Evolutionary conservation across 2,888 invertebrate genomes (phyloP).

Genomic region (Coelinius sp.): DNA sequence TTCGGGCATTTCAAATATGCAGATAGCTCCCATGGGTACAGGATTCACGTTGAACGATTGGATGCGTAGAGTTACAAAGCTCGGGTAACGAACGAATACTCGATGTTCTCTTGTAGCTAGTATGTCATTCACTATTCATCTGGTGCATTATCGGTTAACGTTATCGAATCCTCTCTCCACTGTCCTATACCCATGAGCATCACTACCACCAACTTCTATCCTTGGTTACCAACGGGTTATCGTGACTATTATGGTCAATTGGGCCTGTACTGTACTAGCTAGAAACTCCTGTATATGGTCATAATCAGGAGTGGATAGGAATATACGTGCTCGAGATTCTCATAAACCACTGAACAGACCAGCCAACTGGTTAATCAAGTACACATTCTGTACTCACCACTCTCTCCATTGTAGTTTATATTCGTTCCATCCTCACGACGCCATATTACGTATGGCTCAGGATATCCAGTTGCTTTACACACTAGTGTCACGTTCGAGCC

Average conservation of each 20-base stretch:
- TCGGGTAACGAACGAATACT: constrained; percentile 20
- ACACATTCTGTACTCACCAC: constrained; percentile 74
- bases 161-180: constrained; percentile 12
- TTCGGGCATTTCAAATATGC: constrained; percentile 46
- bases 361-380: constrained; percentile 5
- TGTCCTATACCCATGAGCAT: neutral
- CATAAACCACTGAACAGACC: constrained; percentile 2
- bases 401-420: constrained; percentile 91
- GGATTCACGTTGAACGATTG: constrained; percentile 33
- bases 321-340: neutral
- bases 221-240: neutral
- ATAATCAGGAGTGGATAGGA: neutral
- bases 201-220: neutral
- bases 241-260: constrained; percentile 17
- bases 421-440: constrained; percentile 89
- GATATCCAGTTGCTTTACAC: constrained; percentile 90
- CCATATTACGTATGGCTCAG: constrained; percentile 95
- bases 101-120: constrained; percentile 21
- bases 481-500: constrained; percentile 89
- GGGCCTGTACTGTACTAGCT: neutral
- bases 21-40: constrained; percentile 40
- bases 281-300: neutral
- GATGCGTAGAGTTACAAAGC: constrained; percentile 12
- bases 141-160: constrained; percentile 22
- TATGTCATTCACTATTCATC: constrained; percentile 35